phyloP scores from a whole-genome alignment of 2,888 invertebrate genomes.

The Crematogaster levior region DNA sequence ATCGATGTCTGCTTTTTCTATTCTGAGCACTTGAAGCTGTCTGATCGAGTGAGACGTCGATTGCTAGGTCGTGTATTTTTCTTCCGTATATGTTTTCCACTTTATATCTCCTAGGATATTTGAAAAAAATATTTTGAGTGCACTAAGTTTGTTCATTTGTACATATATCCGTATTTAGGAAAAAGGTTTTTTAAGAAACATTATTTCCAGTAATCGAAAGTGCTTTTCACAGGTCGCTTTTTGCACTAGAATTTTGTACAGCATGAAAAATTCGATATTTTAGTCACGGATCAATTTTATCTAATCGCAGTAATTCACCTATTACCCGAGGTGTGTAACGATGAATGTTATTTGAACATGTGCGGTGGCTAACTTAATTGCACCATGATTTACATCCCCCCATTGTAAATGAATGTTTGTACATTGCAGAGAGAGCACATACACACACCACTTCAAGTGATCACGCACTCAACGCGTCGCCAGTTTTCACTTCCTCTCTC shows the following conservation, averaged over 20 bases:
- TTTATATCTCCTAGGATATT: not conserved
- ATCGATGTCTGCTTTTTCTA: slow-evolving; percentile 43
- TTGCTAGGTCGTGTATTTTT: slow-evolving; percentile 14
- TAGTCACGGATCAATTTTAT: slow-evolving; percentile 3
- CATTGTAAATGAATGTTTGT: slow-evolving; percentile 50
- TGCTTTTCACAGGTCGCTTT: not conserved
- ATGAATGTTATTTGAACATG: slow-evolving; percentile 43
- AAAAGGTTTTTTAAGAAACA: not conserved
- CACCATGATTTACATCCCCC: slow-evolving; percentile 29
- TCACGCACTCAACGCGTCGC: slow-evolving; percentile 45
- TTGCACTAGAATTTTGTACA: not conserved
- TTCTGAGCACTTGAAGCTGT: not conserved
- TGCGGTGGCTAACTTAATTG: slow-evolving; percentile 42
- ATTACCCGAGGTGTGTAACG: not conserved
- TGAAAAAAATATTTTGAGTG: not conserved
- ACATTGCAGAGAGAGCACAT: slow-evolving; percentile 19
- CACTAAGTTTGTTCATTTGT: not conserved
- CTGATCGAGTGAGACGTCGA: slow-evolving; percentile 24
- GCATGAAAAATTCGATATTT: not conserved
- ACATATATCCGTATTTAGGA: not conserved
- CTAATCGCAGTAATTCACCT: slow-evolving; percentile 14
- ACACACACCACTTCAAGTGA: slow-evolving; percentile 39
- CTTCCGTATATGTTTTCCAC: not conserved
- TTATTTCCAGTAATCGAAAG: not conserved
- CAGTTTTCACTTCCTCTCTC: not conserved